These are phyloP conservation scores for Corella eumyota DNA, from an alignment of 23 tunicate species.

Conservation along the genomic window DNA sequence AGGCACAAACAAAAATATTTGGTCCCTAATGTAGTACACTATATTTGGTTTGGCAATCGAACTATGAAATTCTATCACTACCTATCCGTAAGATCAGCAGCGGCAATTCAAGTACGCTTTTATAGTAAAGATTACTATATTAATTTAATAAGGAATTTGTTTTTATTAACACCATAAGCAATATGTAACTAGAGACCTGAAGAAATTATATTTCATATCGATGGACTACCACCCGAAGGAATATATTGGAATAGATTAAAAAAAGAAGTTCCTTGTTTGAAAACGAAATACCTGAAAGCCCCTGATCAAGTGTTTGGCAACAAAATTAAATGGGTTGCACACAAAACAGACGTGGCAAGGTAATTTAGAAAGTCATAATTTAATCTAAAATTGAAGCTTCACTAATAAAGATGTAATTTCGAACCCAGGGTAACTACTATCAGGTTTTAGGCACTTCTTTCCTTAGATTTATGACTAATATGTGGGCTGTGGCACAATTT, in stretches of 20 bases:
- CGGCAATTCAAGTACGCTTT: conserved; percentile 21
- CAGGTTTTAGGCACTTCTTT: no score
- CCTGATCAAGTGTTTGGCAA: conserved; percentile 8
- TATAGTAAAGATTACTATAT: background rate
- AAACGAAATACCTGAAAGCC: background rate
- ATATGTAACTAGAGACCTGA: conserved; percentile 11
- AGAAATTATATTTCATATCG: conserved; percentile 11
- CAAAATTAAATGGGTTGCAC: conserved; percentile 6
- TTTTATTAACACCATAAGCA: background rate
- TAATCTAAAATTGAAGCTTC: no score
- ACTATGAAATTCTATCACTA: conserved; percentile 6
- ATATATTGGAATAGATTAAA: conserved; percentile 10
- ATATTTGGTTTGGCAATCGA: conserved; percentile 24
- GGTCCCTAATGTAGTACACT: conserved; percentile 17
- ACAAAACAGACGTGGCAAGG: conserved; percentile 33
- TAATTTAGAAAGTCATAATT: no score
- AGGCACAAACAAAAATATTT: no score
- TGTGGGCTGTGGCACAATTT: no score
- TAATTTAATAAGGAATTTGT: no score
- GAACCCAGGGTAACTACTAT: no score
- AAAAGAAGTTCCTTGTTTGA: conserved; percentile 13
- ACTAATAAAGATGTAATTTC: no score
- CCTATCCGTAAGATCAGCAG: conserved; percentile 18
- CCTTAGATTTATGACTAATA: no score
- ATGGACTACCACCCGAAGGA: conserved; percentile 2